Conservation (phyloP, 2,888 invertebrate genomes). For the Hirtodrosophila trivittata region DNA sequence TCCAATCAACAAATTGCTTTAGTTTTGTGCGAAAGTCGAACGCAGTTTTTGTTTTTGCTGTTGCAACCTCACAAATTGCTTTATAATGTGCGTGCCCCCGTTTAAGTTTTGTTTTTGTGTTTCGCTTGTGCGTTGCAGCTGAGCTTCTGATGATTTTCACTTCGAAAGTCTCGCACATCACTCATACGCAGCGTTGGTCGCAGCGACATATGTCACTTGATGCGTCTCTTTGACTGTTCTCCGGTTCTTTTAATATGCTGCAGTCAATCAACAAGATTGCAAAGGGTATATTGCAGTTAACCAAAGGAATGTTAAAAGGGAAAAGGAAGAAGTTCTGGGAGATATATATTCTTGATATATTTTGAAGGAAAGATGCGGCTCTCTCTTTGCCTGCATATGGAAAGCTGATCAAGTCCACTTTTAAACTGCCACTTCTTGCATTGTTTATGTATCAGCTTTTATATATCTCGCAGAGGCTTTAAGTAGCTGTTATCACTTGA, state of each 20-base stretch:
- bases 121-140: slow-evolving; percentile 25
- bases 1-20: slow-evolving; percentile 61
- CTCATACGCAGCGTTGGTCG: slow-evolving; percentile 41
- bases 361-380: too few species aligned
- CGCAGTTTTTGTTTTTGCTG: slow-evolving; percentile 40
- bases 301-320: too few species aligned
- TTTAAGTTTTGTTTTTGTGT: slow-evolving; percentile 24
- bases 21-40: slow-evolving; percentile 68
- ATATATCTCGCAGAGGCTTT: too few species aligned
- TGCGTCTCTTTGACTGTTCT: background rate
- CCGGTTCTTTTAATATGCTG: background rate
- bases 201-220: slow-evolving; percentile 23
- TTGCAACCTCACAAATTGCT: slow-evolving; percentile 69
- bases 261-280: too few species aligned
- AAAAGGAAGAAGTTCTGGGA: too few species aligned
- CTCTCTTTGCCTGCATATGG: too few species aligned
- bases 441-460: too few species aligned
- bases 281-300: too few species aligned
- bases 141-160: slow-evolving; percentile 43
- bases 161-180: slow-evolving; percentile 47
- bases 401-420: too few species aligned
- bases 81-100: slow-evolving; percentile 76
- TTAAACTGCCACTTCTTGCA: too few species aligned
- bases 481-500: too few species aligned
- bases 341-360: too few species aligned